Percentiles rank a stretch among this genome's conserved stretches.
Evolutionary conservation across 2,888 invertebrate genomes (phyloP).

Genomic region (Campaea margaritaria): DNA sequence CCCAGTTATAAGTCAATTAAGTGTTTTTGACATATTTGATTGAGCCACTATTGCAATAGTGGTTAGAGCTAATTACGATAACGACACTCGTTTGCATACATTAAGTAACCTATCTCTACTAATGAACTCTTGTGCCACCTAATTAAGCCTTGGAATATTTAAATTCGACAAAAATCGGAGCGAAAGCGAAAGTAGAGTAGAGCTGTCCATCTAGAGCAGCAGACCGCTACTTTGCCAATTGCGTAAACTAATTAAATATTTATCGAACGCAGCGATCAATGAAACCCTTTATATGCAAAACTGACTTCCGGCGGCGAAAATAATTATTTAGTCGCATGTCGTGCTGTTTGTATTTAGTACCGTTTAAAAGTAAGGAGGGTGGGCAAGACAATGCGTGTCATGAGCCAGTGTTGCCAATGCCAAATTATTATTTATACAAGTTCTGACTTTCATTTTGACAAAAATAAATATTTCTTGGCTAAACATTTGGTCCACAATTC

Average conservation of each 20-base stretch:
- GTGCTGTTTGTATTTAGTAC: conserved; percentile 42
- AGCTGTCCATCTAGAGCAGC: conserved; percentile 34
- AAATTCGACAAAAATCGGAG: conserved; percentile 24
- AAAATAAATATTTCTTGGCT: too few species aligned
- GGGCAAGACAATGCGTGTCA: conserved; percentile 65
- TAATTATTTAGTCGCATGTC: conserved; percentile 49
- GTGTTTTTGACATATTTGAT: conserved; percentile 10
- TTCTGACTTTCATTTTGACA: too few species aligned
- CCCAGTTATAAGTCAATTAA: neutral
- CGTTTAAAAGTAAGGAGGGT: conserved; percentile 58
- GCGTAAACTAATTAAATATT: conserved; percentile 54
- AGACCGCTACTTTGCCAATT: conserved; percentile 31
- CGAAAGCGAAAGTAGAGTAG: conserved; percentile 38
- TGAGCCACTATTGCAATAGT: conserved; percentile 3
- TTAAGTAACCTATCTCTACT: conserved; percentile 27
- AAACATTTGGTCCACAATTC: too few species aligned
- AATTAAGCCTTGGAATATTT: conserved; percentile 36
- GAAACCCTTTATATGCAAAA: conserved; percentile 65
- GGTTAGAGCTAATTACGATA: conserved; percentile 16
- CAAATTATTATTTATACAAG: too few species aligned
- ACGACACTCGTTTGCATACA: conserved; percentile 20
- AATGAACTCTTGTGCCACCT: conserved; percentile 30
- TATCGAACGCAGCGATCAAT: conserved; percentile 50
- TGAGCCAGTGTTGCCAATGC: conserved; percentile 1
- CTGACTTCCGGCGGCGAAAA: conserved; percentile 57